A percentile compares a stretch with the other conserved stretches of the same genome.
phyloP scores from a whole-genome alignment of 2,888 invertebrate species.

The Dynastes hyllus region DNA sequence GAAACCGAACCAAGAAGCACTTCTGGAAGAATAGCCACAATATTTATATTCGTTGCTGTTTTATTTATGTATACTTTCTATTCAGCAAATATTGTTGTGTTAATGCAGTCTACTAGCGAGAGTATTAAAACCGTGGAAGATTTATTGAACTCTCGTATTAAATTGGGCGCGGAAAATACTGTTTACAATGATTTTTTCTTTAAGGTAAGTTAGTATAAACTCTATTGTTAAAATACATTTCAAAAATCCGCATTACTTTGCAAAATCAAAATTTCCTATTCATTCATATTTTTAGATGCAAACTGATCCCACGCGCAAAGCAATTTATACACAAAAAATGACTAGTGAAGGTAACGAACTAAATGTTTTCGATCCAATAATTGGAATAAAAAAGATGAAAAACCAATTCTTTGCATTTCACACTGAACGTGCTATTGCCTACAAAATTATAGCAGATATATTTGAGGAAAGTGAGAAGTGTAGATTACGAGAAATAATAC shows the following conservation, averaged over 20 bases:
- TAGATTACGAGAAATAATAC: constrained; percentile 76
- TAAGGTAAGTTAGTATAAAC: constrained; percentile 70
- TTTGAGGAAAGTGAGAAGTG: constrained; percentile 83
- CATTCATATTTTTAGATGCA: constrained; percentile 72
- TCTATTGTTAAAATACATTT: constrained; percentile 63
- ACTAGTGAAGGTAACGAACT: constrained; percentile 76
- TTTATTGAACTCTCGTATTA: constrained; percentile 75
- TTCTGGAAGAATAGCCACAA: constrained; percentile 70
- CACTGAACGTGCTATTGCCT: constrained; percentile 78
- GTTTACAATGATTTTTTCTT: constrained; percentile 76
- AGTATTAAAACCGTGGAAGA: constrained; percentile 75
- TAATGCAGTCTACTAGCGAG: constrained; percentile 77
- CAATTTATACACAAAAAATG: constrained; percentile 78
- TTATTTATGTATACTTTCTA: constrained; percentile 79
- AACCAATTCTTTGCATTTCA: constrained; percentile 80
- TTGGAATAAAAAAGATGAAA: constrained; percentile 76
- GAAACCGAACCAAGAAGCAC: constrained; percentile 69
- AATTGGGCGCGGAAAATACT: constrained; percentile 77
- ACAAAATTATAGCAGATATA: constrained; percentile 79
- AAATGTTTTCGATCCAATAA: constrained; percentile 75
- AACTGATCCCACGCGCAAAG: constrained; percentile 76
- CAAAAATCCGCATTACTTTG: too few relatives aligned
- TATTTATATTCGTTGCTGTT: constrained; percentile 66
- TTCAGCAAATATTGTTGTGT: constrained; percentile 80
- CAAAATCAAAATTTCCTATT: too few relatives aligned